Conservation (phyloP, 1,140 invertebrate species). For the Drosophila burlai region DNA sequence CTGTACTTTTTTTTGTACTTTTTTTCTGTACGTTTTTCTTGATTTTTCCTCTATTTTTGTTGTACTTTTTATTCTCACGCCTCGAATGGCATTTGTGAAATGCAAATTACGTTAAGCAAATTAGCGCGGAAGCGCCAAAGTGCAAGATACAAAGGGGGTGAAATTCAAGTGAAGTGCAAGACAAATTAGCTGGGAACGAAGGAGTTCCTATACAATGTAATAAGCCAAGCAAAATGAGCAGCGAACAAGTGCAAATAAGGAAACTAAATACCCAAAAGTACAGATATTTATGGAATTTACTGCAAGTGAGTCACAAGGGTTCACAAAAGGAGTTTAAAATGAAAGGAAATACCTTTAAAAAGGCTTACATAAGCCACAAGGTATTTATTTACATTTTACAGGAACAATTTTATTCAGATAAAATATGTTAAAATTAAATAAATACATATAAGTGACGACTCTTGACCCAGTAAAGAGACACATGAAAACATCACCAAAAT, state of each 20-base stretch:
- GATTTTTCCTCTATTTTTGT: conserved; percentile 14
- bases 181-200: conserved; percentile 68
- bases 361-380: too few species aligned
- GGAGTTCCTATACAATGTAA: conserved; percentile 2
- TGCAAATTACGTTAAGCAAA: conserved; percentile 81
- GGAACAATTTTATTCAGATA: background rate
- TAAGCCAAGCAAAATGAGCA: conserved; percentile 19
- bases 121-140: conserved; percentile 76
- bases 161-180: conserved; percentile 36
- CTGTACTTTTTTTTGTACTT: too few species aligned
- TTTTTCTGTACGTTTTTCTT: background rate
- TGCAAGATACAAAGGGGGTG: conserved; percentile 47
- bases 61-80: conserved; percentile 58
- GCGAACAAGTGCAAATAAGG: conserved; percentile 25
- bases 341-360: background rate
- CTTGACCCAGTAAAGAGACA: background rate
- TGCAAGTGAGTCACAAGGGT: background rate
- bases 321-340: background rate
- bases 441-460: background rate
- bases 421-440: background rate
- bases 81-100: conserved; percentile 70
- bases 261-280: conserved; percentile 32
- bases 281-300: conserved; percentile 29
- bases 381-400: background rate
- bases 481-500: background rate